Conservation (phyloP, 2,888 invertebrate genomes). For the Penaeus monodon region DNA sequence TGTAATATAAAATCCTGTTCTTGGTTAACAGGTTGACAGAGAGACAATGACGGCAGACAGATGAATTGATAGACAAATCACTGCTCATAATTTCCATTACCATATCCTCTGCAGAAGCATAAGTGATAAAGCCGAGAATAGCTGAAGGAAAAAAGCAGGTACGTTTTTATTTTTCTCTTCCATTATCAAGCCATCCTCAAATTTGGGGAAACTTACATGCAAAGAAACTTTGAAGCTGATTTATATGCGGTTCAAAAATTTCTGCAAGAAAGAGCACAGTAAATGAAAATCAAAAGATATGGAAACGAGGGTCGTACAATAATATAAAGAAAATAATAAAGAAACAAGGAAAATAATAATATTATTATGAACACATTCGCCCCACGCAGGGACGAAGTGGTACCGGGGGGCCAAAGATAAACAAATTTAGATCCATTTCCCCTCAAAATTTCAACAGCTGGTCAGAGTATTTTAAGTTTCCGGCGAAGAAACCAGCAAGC, state of each 20-base stretch:
- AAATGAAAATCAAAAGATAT: conserved; percentile 13
- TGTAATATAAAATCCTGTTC: neutral
- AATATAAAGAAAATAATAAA: neutral
- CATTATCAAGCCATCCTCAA: conserved; percentile 2
- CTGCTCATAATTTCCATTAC: no score
- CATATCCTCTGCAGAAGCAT: neutral
- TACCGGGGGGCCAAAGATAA: neutral
- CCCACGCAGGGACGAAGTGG: neutral
- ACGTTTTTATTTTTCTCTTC: neutral
- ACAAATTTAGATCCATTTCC: no score
- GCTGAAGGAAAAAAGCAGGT: neutral
- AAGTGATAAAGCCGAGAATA: neutral
- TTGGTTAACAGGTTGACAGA: neutral
- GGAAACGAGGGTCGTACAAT: neutral
- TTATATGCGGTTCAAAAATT: conserved; percentile 46
- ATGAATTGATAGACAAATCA: no score
- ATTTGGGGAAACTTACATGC: conserved; percentile 53
- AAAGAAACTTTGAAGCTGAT: conserved; percentile 44
- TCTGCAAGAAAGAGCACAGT: conserved; percentile 50
- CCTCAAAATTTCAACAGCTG: no score
- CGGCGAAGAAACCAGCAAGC: no score
- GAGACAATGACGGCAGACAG: no score
- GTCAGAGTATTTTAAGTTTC: no score
- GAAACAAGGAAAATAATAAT: neutral
- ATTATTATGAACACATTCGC: neutral